These are phyloP conservation scores for Eilema griseolum DNA, from an alignment of 2,888 invertebrate species.

Conservation along the genomic window DNA sequence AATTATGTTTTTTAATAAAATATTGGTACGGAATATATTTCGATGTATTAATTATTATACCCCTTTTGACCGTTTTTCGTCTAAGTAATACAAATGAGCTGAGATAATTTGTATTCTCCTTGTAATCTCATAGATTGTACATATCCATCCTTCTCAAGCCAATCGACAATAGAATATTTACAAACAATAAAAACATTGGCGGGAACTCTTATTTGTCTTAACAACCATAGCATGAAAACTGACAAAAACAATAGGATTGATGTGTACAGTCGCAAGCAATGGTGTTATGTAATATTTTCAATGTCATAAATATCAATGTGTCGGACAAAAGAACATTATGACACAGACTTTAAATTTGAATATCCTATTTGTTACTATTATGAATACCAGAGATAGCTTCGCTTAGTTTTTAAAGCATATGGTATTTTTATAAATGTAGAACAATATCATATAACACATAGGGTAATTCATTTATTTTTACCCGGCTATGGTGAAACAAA, in stretches of 20 bases:
- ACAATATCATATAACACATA: too few species aligned
- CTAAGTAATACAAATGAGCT: not conserved
- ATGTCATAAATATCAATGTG: not conserved
- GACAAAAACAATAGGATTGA: constrained; percentile 8
- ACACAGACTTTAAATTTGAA: not conserved
- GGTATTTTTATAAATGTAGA: too few species aligned
- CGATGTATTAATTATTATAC: not conserved
- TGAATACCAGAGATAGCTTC: not conserved
- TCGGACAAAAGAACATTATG: not conserved
- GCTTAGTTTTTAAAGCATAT: not conserved
- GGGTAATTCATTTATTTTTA: too few species aligned
- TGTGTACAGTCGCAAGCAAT: constrained; percentile 1
- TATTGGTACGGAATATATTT: too few species aligned
- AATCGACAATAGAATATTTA: not conserved
- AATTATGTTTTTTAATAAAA: too few species aligned
- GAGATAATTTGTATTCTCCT: not conserved
- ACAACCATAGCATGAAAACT: constrained; percentile 10
- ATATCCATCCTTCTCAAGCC: not conserved
- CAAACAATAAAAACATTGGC: constrained; percentile 6
- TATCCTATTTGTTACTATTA: not conserved
- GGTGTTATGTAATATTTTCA: not conserved
- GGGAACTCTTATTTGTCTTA: constrained; percentile 1
- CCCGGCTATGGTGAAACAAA: too few species aligned
- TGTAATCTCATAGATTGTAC: not conserved
- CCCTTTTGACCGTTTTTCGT: not conserved